phyloP scores from a whole-genome alignment of 2,888 invertebrate genomes.

The Microdon myrmicae region DNA sequence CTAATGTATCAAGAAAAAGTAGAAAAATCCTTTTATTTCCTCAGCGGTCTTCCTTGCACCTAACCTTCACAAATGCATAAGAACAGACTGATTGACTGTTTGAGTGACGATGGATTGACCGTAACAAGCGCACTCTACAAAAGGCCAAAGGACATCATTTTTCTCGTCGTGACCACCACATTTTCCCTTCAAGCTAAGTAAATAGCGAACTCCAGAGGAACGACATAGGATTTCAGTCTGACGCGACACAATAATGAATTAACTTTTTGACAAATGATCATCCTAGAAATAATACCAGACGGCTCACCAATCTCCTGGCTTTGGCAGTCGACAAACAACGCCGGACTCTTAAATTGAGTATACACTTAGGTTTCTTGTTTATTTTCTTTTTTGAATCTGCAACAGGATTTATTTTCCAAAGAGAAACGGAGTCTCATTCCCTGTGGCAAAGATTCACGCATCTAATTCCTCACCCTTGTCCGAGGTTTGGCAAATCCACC shows the following conservation, averaged over 20 bases:
- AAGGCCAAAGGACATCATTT: constrained; percentile 11
- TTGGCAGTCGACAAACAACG: neutral
- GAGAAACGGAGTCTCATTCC: constrained; percentile 6
- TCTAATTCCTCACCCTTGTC: constrained; percentile 37
- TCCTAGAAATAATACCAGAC: constrained; percentile 34
- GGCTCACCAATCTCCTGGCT: constrained; percentile 19
- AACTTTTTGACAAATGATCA: constrained; percentile 50
- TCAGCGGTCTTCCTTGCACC: constrained; percentile 6
- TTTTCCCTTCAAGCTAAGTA: constrained; percentile 12
- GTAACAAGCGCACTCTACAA: constrained; percentile 8
- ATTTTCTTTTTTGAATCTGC: constrained; percentile 21
- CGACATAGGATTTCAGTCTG: constrained; percentile 6
- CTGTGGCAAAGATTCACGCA: constrained; percentile 47
- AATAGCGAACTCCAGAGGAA: constrained; percentile 15
- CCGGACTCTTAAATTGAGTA: constrained; percentile 1
- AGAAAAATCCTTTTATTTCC: too few relatives aligned
- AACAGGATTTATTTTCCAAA: constrained; percentile 46
- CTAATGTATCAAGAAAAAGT: neutral
- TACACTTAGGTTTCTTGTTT: constrained; percentile 11
- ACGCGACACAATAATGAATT: constrained; percentile 47
- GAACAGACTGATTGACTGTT: constrained; percentile 19
- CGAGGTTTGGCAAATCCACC: neutral
- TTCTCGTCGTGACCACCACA: constrained; percentile 4
- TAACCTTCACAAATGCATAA: too few relatives aligned
- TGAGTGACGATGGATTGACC: constrained; percentile 6